Evolutionary conservation across 2,113 vertebrate genomes (phyloP).

Genomic region (Corythornis vintsioides): DNA sequence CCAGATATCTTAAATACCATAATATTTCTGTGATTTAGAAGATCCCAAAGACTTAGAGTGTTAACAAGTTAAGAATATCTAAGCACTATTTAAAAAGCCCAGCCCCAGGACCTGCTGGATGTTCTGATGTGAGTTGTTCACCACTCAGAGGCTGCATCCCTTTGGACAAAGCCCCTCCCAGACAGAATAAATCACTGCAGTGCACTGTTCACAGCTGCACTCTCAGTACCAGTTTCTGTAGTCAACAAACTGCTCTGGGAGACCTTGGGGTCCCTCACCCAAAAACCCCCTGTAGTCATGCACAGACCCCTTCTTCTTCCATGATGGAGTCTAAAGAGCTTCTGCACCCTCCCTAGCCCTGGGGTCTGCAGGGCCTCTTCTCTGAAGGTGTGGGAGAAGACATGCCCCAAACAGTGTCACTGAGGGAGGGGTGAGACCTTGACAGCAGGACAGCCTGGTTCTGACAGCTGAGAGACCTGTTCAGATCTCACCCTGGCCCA

Average conservation of each 20-base stretch:
- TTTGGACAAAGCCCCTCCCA: not conserved
- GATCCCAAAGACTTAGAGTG: not conserved
- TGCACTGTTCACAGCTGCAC: not conserved
- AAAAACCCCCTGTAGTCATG: rapidly evolving
- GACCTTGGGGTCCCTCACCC: not conserved
- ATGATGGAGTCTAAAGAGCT: not conserved
- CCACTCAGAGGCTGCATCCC: not conserved
- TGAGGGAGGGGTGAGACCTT: not conserved
- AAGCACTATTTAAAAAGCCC: not conserved
- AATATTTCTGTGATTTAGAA: not conserved
- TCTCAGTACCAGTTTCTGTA: not conserved
- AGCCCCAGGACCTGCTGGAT: not conserved
- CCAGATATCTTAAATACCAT: not conserved
- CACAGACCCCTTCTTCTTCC: not conserved
- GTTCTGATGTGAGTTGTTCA: not conserved
- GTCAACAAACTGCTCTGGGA: not conserved
- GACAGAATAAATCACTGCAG: not conserved
- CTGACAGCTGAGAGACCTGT: not conserved
- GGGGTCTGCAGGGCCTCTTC: not conserved
- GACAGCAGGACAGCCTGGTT: not conserved
- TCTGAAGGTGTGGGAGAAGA: not conserved
- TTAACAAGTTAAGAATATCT: not conserved
- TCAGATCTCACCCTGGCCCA: not conserved
- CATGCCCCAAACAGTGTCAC: not conserved
- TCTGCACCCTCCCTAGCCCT: no score